Evolutionary conservation across 2,113 vertebrate species (phyloP).

Genomic region (Irena cyanogastra): DNA sequence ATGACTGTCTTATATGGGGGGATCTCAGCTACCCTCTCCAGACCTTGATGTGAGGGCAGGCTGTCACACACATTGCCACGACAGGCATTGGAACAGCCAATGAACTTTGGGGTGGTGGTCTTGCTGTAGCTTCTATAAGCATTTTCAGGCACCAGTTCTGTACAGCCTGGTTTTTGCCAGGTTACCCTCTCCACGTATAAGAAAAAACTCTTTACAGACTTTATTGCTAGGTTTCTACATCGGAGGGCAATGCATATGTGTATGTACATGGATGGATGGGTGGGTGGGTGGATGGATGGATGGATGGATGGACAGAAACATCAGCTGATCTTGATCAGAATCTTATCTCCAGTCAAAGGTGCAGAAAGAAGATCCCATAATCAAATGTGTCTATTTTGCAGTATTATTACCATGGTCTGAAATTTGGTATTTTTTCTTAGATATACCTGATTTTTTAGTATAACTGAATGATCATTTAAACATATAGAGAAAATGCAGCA

Average conservation of each 20-base stretch:
- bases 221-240: background rate
- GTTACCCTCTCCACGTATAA: background rate
- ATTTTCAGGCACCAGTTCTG: background rate
- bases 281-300: background rate
- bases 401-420: background rate
- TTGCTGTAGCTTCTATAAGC: background rate
- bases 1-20: background rate
- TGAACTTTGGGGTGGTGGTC: background rate
- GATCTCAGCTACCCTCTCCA: background rate
- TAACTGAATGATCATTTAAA: constrained; percentile 44
- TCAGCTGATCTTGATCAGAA: background rate
- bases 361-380: background rate
- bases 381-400: background rate
- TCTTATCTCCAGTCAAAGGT: background rate
- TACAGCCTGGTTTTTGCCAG: background rate
- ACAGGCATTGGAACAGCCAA: background rate
- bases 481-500: constrained; percentile 29
- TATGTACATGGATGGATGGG: background rate
- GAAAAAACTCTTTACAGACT: background rate
- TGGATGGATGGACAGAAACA: background rate
- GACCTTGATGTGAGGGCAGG: background rate
- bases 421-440: background rate
- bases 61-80: background rate
- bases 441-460: background rate
- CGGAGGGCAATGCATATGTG: background rate